A percentile compares a stretch with the other conserved stretches of the same genome.
Conservation (phyloP, 2,888 invertebrate species). For the Eueremaeus valkanovi region DNA sequence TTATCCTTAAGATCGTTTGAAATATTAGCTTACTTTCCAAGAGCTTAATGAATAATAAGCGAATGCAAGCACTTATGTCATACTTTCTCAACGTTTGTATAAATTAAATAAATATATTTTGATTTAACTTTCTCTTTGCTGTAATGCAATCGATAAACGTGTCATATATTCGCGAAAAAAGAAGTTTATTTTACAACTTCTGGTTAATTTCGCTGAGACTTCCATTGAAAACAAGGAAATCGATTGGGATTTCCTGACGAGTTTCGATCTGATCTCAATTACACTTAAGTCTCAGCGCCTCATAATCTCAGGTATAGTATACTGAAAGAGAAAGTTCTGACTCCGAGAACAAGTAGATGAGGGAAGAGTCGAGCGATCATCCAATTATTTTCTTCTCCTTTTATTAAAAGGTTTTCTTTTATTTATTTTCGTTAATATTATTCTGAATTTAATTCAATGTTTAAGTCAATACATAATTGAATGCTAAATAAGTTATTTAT, state of each 20-base stretch:
- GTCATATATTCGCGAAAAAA: neutral
- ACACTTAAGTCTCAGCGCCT: neutral
- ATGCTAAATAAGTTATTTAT: no score
- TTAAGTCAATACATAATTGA: no score
- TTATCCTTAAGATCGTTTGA: no score
- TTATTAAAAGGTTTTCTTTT: no score
- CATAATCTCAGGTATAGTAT: neutral
- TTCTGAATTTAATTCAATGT: no score
- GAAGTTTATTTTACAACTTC: neutral
- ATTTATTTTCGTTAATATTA: no score
- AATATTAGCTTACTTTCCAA: no score
- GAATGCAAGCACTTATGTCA: no score
- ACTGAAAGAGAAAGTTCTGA: neutral
- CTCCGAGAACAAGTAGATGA: no score
- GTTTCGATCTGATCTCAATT: conserved; percentile 1
- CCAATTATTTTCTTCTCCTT: no score
- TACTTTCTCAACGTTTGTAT: neutral
- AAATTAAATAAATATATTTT: neutral
- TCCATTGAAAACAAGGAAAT: neutral
- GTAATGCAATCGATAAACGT: conserved; percentile 9
- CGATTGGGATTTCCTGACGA: neutral
- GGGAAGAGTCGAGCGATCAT: no score
- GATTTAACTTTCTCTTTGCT: neutral
- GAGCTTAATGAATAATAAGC: no score
- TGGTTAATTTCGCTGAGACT: neutral